Percentiles rank a stretch among this genome's conserved stretches.
phyloP scores from a whole-genome alignment of 2,113 vertebrate genomes.

The Tiliqua scincoides region DNA sequence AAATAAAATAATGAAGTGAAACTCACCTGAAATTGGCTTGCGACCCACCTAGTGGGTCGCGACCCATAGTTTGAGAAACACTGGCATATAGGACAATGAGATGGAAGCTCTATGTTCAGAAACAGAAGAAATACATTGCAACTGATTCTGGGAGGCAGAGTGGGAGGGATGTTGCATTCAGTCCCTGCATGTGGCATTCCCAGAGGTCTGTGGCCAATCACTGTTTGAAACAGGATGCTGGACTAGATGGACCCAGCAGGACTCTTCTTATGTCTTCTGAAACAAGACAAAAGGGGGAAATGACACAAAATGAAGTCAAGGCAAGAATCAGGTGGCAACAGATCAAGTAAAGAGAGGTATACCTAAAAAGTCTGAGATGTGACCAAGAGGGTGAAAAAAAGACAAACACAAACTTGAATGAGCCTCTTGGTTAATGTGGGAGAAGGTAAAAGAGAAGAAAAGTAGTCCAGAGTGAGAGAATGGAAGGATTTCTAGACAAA shows the following conservation, averaged over 20 bases:
- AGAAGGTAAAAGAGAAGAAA: not conserved
- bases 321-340: not conserved
- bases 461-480: not conserved
- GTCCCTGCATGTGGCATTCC: not conserved
- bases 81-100: too few species aligned
- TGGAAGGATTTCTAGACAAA: not conserved
- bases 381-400: not conserved
- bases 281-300: not conserved
- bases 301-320: not conserved
- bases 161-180: not conserved
- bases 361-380: not conserved
- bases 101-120: too few species aligned
- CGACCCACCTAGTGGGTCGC: too few species aligned
- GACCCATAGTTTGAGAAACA: too few species aligned
- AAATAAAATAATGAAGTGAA: too few species aligned
- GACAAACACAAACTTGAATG: not conserved
- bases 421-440: not conserved
- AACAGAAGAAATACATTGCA: not conserved
- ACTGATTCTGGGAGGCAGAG: not conserved
- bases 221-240: not conserved
- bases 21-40: too few species aligned
- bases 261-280: not conserved
- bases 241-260: not conserved
- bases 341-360: too few species aligned
- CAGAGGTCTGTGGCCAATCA: too few species aligned